These are phyloP conservation scores for Portevinia maculata DNA, from an alignment of 2,888 invertebrate species.

Conservation along the genomic window DNA sequence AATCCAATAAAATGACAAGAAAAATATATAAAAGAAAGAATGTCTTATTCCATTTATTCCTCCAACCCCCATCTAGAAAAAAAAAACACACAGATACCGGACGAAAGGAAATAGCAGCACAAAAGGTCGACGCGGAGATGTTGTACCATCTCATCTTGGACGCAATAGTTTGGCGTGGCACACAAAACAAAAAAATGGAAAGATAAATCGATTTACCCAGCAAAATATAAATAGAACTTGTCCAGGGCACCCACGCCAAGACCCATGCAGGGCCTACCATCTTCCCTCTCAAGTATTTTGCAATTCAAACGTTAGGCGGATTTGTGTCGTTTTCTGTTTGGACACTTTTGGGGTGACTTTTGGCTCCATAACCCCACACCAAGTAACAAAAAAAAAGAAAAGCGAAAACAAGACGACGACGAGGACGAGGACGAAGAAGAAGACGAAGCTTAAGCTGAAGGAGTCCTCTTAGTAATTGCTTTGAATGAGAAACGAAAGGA, in stretches of 20 bases:
- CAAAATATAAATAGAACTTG: slow-evolving; percentile 49
- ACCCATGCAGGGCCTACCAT: background rate
- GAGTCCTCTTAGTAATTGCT: slow-evolving; percentile 72
- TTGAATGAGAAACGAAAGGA: slow-evolving; percentile 58
- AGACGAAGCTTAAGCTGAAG: slow-evolving; percentile 10
- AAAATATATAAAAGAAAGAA: slow-evolving; percentile 57
- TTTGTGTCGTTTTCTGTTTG: slow-evolving; percentile 73
- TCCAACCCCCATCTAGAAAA: background rate
- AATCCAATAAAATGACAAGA: slow-evolving; percentile 70
- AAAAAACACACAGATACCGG: slow-evolving; percentile 16
- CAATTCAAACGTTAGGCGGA: slow-evolving; percentile 73
- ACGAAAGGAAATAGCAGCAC: slow-evolving; percentile 18
- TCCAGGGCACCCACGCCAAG: slow-evolving; percentile 66
- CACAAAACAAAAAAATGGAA: slow-evolving; percentile 37
- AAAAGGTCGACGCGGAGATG: slow-evolving; percentile 56
- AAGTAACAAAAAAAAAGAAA: slow-evolving; percentile 12
- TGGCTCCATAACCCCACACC: slow-evolving; percentile 68
- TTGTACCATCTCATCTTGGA: slow-evolving; percentile 62
- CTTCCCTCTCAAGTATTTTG: slow-evolving; percentile 18
- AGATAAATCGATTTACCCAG: slow-evolving; percentile 70
- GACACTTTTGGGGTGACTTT: slow-evolving; percentile 74
- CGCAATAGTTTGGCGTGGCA: slow-evolving; percentile 27
- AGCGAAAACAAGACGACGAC: background rate
- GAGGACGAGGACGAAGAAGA: background rate
- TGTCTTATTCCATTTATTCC: slow-evolving; percentile 43